These are phyloP conservation scores for Carcharodon carcharias DNA, from an alignment of 2,797 vertebrate species.

Conservation along the genomic window DNA sequence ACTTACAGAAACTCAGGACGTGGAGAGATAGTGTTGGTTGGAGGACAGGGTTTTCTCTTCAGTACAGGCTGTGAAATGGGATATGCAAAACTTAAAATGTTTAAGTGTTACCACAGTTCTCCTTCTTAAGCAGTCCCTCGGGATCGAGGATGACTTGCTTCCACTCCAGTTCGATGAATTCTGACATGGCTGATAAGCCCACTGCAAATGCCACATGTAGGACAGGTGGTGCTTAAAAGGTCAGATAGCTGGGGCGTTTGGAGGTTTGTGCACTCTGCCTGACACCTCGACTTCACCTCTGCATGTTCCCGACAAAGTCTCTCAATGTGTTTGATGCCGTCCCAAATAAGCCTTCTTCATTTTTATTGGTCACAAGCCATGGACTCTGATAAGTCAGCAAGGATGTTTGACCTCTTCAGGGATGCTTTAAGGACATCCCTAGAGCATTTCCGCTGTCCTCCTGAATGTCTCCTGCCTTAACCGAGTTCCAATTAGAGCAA, in stretches of 20 bases:
- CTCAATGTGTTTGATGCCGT: no score
- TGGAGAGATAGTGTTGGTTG: neutral
- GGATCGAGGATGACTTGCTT: no score
- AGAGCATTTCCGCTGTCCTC: neutral
- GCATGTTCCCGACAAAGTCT: no score
- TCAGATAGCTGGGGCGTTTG: neutral
- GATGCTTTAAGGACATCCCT: neutral
- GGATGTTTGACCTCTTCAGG: neutral
- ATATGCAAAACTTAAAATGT: neutral
- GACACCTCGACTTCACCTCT: neutral
- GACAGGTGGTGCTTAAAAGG: no score
- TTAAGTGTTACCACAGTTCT: neutral
- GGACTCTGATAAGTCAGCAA: neutral
- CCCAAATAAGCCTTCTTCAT: neutral
- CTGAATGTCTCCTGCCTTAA: no score
- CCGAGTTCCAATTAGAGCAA: no score
- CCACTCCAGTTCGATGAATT: no score
- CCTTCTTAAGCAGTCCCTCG: no score
- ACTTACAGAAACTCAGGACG: neutral
- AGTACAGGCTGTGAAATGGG: neutral
- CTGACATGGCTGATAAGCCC: no score
- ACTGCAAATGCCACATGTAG: no score
- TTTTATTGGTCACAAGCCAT: neutral
- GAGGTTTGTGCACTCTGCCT: neutral
- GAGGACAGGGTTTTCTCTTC: no score